A percentile compares a stretch with the other conserved stretches of the same genome.
Conservation (phyloP, 1,140 invertebrate genomes). For the Drosophila simulans region DNA sequence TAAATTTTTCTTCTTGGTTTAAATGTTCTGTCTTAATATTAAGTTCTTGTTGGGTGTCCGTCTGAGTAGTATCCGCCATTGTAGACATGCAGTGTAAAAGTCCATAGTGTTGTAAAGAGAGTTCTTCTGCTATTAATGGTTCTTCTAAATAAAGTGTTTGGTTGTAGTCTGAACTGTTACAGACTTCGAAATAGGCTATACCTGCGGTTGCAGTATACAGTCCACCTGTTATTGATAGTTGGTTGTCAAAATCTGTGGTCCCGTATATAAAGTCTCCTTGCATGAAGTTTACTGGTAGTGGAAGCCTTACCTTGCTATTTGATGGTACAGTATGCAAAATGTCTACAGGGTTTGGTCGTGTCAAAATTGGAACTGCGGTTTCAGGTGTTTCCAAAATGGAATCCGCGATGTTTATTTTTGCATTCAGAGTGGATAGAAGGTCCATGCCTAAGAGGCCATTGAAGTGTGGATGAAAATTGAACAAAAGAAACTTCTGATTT, state of each 20-base stretch:
- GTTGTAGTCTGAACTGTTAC: slow-evolving; percentile 10
- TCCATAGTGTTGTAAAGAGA: not conserved
- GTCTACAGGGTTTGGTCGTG: not conserved
- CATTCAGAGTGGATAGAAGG: not conserved
- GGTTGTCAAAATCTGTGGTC: not conserved
- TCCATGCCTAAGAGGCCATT: slow-evolving; percentile 3
- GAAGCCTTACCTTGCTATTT: not conserved
- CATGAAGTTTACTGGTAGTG: slow-evolving; percentile 2
- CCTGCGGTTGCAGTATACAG: slow-evolving; percentile 2
- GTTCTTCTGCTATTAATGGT: not conserved
- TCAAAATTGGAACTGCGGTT: not conserved
- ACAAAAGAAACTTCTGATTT: slow-evolving; percentile 6
- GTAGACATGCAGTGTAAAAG: slow-evolving; percentile 10
- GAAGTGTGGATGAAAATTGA: slow-evolving; percentile 9
- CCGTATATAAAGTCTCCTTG: slow-evolving; percentile 14
- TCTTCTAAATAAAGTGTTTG: slow-evolving; percentile 4
- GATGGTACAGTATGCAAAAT: slow-evolving; percentile 1
- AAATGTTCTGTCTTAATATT: slow-evolving; percentile 23
- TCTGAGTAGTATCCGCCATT: not conserved
- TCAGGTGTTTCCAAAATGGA: not conserved
- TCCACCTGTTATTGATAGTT: slow-evolving; percentile 1
- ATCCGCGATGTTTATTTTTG: slow-evolving; percentile 13
- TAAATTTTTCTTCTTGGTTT: slow-evolving; percentile 23
- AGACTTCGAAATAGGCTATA: not conserved
- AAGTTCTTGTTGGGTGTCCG: slow-evolving; percentile 6